Conservation (phyloP, 2,113 vertebrate genomes). For the Poeciliopsis retropinna region DNA sequence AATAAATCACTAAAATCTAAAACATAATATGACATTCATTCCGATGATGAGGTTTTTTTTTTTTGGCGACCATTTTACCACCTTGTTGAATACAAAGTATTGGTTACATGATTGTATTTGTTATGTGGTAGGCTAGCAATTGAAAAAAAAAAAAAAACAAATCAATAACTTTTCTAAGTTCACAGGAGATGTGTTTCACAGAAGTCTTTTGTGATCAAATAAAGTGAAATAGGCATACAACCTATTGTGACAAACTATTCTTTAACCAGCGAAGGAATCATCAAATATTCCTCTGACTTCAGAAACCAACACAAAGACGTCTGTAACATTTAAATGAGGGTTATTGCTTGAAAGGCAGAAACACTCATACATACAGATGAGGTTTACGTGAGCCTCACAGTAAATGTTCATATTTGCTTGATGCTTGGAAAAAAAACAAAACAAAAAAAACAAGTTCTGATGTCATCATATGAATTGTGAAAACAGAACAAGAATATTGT, state of each 20-base stretch:
- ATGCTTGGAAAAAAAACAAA: conserved; percentile 20
- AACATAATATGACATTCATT: neutral
- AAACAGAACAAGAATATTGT: conserved; percentile 68
- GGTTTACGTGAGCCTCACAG: conserved; percentile 11
- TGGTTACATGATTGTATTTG: neutral
- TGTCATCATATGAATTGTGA: conserved; percentile 48
- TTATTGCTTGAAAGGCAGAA: conserved; percentile 73
- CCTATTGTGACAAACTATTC: conserved; percentile 13
- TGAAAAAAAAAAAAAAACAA: neutral
- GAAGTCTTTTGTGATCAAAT: neutral
- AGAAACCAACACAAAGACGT: conserved; percentile 13
- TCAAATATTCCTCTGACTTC: conserved; percentile 1
- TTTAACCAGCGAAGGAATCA: conserved; percentile 6
- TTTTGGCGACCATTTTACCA: neutral
- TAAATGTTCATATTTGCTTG: conserved; percentile 5
- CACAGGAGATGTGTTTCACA: neutral
- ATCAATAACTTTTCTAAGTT: neutral
- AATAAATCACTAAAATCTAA: neutral
- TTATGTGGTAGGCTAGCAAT: neutral
- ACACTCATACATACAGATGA: conserved; percentile 17
- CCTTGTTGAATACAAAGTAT: neutral
- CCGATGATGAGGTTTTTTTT: neutral
- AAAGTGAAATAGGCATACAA: neutral
- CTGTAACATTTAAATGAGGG: conserved; percentile 40
- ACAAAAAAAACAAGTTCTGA: conserved; percentile 15